Base-by-base conservation (phyloP, 1,140 invertebrate species). In the Neotoxoptera formosana region DNA sequence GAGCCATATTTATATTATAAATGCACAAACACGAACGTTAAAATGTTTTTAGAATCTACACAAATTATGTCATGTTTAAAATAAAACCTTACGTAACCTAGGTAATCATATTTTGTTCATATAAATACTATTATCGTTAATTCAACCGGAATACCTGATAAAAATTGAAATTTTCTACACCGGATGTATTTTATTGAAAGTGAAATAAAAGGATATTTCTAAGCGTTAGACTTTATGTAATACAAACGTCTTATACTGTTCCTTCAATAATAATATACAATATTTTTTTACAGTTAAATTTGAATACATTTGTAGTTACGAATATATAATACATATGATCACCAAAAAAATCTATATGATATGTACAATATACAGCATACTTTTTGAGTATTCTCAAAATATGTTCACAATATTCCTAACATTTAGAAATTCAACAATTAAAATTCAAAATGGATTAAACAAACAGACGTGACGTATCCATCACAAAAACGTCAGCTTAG, bases 251-350 rank as follows among this genome's bases (percentile, higher is more conserved):
- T 14, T 67, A 67, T 67, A 67, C n/a, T 76, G 60, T 76, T n/a
- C n/a, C 14, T 76, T n/a, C 30, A 67, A 67, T 67, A 67, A n/a
- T 67, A 67, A 67, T n/a, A 67, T 67, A 76, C 60, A 76, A 76
- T n/a, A 76, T 34, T 6, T 76, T 7, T 76, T 76, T 76, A n/a
- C 30, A n/a, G 30, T 76, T n/a, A n/a, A n/a, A 76, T 76, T n/a
- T 76, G n/a, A 76, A 76, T 76, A 76, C n/a, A 76, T 76, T n/a
- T 76, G 60, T n/a, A 76, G n/a, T n/a, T 76, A 67, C 60, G 60
- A 76, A 76, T 76, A 17, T 34, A 17, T 76, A n/a, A 76, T 76
- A 76, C n/a, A 76, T 76, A 14, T 14, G 60, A n/a, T 76, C 14
- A n/a, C n/a, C 4, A n/a, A 76, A 17, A 76, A 76, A 76, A n/a